Percentiles rank a stretch among this genome's conserved stretches.
Conservation (phyloP, 2,888 invertebrate species). For the Melikaiella ostensackeni region DNA sequence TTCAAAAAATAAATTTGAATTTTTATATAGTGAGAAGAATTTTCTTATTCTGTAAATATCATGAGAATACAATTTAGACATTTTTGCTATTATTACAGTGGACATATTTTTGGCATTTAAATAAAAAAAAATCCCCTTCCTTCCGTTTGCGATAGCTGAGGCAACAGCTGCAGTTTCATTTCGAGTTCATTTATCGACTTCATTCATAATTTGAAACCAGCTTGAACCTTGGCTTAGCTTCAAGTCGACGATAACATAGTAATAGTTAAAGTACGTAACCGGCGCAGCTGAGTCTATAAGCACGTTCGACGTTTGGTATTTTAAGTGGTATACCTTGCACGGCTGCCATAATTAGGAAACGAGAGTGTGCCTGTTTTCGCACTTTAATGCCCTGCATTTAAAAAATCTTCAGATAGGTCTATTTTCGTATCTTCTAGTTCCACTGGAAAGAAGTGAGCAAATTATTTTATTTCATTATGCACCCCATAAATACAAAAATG, state of each 20-base stretch:
- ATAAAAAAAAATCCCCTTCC: not conserved
- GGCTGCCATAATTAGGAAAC: constrained; percentile 30
- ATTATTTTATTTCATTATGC: no score
- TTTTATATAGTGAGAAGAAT: not conserved
- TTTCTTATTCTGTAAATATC: no score
- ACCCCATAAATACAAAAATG: not conserved
- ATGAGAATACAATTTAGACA: not conserved
- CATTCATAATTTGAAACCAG: constrained; percentile 36
- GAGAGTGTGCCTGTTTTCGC: constrained; percentile 24
- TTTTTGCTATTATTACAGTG: not conserved
- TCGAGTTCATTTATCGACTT: constrained; percentile 3
- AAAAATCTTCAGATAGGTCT: not conserved
- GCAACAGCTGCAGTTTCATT: not conserved
- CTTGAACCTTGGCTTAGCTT: constrained; percentile 38
- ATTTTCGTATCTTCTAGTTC: not conserved
- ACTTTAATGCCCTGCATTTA: constrained; percentile 9
- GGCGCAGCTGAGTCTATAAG: constrained; percentile 24
- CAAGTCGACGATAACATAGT: constrained; percentile 35
- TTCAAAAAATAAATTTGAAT: not conserved
- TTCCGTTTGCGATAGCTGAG: not conserved
- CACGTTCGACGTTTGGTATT: constrained; percentile 31
- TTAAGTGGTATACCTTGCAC: constrained; percentile 32
- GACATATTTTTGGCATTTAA: not conserved
- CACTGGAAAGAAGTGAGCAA: not conserved
- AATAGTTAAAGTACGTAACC: constrained; percentile 14